A percentile compares a stretch with the other conserved stretches of the same genome.
These are phyloP conservation scores for Heliornis fulica DNA, from an alignment of 2,113 vertebrate species.

Conservation along the genomic window DNA sequence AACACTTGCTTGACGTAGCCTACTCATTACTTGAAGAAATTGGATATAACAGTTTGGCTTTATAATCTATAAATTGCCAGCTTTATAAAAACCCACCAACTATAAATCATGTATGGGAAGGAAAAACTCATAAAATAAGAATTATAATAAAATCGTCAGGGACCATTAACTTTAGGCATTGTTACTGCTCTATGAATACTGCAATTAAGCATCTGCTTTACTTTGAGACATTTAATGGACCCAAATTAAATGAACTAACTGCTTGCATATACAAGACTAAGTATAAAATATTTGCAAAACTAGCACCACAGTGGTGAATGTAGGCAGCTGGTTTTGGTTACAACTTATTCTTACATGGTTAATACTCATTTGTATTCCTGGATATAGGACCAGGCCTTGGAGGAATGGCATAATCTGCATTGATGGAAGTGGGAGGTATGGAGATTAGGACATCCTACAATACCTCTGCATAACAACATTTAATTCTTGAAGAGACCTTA, in stretches of 20 bases:
- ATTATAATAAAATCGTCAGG: not conserved
- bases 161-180: constrained; percentile 13
- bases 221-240: not conserved
- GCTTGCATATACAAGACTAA: not conserved
- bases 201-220: constrained; percentile 29
- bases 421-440: not conserved
- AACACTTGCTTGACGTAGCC: not conserved
- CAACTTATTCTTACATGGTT: not conserved
- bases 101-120: not conserved
- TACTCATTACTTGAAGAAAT: not conserved
- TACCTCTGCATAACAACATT: not conserved
- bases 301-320: not conserved
- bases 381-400: not conserved
- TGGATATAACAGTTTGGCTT: not conserved
- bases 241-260: not conserved
- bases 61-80: not conserved
- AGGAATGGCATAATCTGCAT: not conserved
- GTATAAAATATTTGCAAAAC: not conserved
- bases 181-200: not conserved
- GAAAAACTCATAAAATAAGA: not conserved
- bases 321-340: not conserved
- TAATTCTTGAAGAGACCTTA: not conserved
- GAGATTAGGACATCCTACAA: not conserved
- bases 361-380: not conserved
- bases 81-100: not conserved